Evolutionary conservation across 2,113 vertebrate species (phyloP).

Genomic region (Anser cygnoides): DNA sequence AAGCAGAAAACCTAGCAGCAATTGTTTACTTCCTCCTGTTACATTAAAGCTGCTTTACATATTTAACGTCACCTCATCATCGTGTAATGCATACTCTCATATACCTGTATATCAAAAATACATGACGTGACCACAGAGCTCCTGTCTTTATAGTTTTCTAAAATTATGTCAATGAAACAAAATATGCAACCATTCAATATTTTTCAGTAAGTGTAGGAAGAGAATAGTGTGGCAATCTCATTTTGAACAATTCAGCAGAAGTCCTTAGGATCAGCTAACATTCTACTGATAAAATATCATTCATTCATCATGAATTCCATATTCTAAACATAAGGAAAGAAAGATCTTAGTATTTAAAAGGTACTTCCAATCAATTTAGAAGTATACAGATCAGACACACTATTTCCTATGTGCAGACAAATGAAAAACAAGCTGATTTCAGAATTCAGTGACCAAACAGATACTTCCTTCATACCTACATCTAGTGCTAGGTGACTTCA

Average conservation of each 20-base stretch:
- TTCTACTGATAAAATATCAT: neutral
- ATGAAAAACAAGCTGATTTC: neutral
- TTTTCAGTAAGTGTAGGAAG: neutral
- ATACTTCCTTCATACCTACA: neutral
- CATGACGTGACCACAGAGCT: neutral
- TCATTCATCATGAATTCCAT: neutral
- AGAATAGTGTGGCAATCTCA: neutral
- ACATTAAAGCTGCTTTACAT: neutral
- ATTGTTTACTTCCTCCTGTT: neutral
- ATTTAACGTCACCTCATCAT: neutral
- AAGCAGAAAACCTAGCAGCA: neutral
- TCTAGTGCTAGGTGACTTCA: neutral
- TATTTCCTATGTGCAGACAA: neutral
- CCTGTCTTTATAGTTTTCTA: neutral
- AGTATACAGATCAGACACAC: no score
- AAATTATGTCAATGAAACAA: neutral
- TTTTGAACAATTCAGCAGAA: neutral
- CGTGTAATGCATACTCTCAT: fast-evolving
- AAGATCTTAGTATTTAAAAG: neutral
- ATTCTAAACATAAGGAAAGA: neutral
- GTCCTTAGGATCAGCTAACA: neutral
- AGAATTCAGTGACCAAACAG: neutral
- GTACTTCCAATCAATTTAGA: neutral
- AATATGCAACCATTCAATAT: neutral
- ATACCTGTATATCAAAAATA: neutral